Evolutionary conservation across 2,888 invertebrate species (phyloP), one percentile per base, ranked within the genome.

Genomic region (Venusia cambrica): DNA sequence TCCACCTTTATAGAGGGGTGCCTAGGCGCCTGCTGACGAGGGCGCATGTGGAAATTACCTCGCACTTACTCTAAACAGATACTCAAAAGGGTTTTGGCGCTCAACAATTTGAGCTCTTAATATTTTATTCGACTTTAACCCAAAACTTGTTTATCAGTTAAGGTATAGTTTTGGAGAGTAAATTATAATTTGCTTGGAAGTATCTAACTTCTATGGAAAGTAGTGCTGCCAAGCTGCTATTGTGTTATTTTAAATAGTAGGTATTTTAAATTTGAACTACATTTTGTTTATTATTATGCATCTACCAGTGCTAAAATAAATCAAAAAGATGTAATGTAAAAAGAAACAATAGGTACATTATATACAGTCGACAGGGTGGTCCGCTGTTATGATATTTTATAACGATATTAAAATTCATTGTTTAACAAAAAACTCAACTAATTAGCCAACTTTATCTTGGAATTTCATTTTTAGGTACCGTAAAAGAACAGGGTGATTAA

Each of bases 1-100:
- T 84, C 85, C 83, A 85, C 84, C 85, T 85, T 85, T 83, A 83
- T 81, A 64, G 72, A 70, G 76, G 78, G 79, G 74, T 60, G 65
- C 59, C 72, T 68, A 71, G 76, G 73, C 74, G 76, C 68, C 73
- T 71, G 69, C 57, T 61, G 57, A 44, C 54, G 47, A 34, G 48
- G 38, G 29, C 24, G 40, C 38, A 41, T 56, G 42, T 45, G 38
- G 38, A 47, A 55, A 46, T 51, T 45, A 38, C 28, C 20, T 20
- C 16, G 15, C 22, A 37, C 26, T 20, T 43, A 36, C 13, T 8
- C 25, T 19, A 28, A 21, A 24, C 30, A 22, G 9, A 13, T 8
- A 29, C 21, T 35, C 18, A 5, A 18, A 24, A 17, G 24, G 24
- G 17, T 17, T 22, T 26, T 3, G 3, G 12, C 7, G 7, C 5